Conservation (phyloP, 2,113 vertebrate species). For the Protobothrops mucrosquamatus region DNA sequence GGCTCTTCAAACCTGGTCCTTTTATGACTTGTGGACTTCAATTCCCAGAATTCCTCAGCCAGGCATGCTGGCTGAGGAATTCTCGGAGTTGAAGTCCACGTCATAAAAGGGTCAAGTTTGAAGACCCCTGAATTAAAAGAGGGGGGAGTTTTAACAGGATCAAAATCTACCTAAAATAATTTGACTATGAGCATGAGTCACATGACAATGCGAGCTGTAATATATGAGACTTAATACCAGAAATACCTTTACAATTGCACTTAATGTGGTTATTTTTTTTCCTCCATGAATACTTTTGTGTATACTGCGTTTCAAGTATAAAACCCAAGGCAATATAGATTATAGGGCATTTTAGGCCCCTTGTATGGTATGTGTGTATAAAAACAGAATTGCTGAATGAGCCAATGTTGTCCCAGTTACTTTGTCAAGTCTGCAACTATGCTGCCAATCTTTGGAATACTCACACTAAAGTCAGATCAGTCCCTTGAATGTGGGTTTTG, state of each 20-base stretch:
- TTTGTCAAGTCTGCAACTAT: neutral
- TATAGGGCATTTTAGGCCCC: neutral
- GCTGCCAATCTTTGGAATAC: neutral
- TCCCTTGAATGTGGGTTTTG: neutral
- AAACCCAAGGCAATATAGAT: neutral
- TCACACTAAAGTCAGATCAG: fast-evolving
- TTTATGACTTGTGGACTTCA: too few species aligned
- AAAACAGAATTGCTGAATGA: neutral
- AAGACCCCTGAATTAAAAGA: too few species aligned
- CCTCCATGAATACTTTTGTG: neutral
- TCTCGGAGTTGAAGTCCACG: too few species aligned
- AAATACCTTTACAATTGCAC: fast-evolving
- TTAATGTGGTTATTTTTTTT: neutral
- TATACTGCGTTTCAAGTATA: neutral
- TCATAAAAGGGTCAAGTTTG: too few species aligned
- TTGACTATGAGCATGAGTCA: constrained; percentile 2
- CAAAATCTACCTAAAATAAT: neutral
- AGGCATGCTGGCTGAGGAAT: too few species aligned
- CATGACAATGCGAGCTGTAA: fast-evolving
- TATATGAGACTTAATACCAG: constrained; percentile 6
- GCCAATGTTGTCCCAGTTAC: neutral
- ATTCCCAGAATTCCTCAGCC: too few species aligned
- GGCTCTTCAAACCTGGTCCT: too few species aligned
- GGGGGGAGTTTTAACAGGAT: neutral
- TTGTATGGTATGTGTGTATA: fast-evolving